phyloP scores from a whole-genome alignment of 2,888 invertebrate genomes.

The Latheticus oryzae region DNA sequence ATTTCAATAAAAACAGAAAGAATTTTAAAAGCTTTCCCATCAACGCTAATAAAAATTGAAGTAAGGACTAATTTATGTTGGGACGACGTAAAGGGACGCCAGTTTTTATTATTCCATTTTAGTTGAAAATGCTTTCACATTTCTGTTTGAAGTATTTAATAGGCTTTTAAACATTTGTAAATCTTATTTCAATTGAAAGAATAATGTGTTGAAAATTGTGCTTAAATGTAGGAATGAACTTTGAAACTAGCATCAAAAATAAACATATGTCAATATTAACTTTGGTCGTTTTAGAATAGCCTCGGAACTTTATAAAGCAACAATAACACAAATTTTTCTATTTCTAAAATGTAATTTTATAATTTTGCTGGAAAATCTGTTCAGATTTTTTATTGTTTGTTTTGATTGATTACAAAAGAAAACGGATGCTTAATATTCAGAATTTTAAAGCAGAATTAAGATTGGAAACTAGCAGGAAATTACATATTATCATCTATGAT shows the following conservation, averaged over 20 bases:
- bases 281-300: slow-evolving; percentile 3
- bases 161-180: slow-evolving; percentile 15
- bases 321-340: slow-evolving; percentile 10
- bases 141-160: slow-evolving; percentile 4
- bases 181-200: too few species aligned
- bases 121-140: slow-evolving; percentile 13
- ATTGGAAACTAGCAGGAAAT: too few species aligned
- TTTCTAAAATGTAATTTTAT: too few species aligned
- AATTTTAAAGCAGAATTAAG: too few species aligned
- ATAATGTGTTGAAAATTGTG: too few species aligned
- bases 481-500: too few species aligned
- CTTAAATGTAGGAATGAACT: too few species aligned
- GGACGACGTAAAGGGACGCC: slow-evolving; percentile 11
- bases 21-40: neutral
- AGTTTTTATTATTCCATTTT: slow-evolving; percentile 20
- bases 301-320: slow-evolving; percentile 5
- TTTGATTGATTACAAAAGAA: too few species aligned
- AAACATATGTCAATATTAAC: slow-evolving; percentile 25
- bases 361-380: too few species aligned
- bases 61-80: slow-evolving; percentile 15
- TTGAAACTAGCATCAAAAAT: slow-evolving; percentile 10
- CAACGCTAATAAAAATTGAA: slow-evolving; percentile 2
- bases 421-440: too few species aligned
- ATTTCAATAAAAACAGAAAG: slow-evolving; percentile 4
- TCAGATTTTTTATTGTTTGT: too few species aligned